phyloP scores from a whole-genome alignment of 2,113 vertebrate species.

The Strix uralensis region DNA sequence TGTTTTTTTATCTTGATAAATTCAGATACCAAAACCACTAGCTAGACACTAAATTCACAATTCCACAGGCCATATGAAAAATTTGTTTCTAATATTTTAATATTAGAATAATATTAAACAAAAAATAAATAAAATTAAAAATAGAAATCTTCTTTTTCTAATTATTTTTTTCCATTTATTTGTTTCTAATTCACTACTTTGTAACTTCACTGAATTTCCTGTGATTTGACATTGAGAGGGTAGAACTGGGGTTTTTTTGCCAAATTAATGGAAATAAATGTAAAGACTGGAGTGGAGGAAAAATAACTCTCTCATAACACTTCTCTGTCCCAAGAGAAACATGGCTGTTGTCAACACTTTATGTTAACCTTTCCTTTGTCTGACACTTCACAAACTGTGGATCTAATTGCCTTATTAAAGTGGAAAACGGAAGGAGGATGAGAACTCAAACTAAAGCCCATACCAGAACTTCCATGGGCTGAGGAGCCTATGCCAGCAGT shows the following conservation, averaged over 20 bases:
- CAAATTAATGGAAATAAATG: background rate
- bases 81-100: background rate
- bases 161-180: background rate
- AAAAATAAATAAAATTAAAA: background rate
- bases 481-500: accelerated
- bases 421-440: background rate
- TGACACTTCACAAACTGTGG: background rate
- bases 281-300: background rate
- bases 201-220: background rate
- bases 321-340: background rate
- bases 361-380: background rate
- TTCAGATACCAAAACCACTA: background rate
- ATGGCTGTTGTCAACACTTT: background rate
- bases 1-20: background rate
- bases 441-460: background rate
- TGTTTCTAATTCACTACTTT: background rate
- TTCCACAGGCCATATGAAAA: background rate
- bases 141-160: background rate
- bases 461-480: background rate
- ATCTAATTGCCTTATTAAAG: background rate
- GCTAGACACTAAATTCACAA: background rate
- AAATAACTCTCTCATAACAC: background rate
- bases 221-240: background rate
- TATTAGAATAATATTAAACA: background rate
- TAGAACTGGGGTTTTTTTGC: background rate